Conservation (phyloP, 1,140 invertebrate species). For the Campoletis sonorensis region DNA sequence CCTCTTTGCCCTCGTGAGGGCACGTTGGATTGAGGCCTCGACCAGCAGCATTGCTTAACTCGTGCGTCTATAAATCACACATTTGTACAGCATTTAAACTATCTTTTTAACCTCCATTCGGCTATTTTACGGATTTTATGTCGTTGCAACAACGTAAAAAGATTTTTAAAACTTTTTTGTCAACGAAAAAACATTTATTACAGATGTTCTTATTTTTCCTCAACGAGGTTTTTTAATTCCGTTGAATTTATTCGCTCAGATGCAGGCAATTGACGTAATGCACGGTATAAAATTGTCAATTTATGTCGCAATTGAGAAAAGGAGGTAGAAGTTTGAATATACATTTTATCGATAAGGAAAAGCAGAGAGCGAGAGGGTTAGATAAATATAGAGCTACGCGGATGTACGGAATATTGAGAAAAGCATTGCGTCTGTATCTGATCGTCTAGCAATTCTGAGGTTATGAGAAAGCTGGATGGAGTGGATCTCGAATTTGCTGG, state of each 20-base stretch:
- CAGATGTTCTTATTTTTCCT: background rate
- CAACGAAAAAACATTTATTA: too few species aligned
- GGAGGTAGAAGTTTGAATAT: too few species aligned
- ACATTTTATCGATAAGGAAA: background rate
- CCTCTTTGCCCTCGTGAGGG: constrained; percentile 47
- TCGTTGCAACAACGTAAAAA: too few species aligned
- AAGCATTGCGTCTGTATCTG: background rate
- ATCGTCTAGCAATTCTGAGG: constrained; percentile 19
- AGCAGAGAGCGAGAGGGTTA: background rate
- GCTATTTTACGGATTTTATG: too few species aligned
- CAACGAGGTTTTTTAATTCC: background rate
- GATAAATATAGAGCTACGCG: background rate
- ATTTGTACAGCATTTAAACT: background rate
- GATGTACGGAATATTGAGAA: background rate
- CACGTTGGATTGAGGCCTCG: constrained; percentile 47
- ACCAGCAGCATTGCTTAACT: constrained; percentile 39
- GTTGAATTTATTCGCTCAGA: background rate
- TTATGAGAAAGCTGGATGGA: background rate
- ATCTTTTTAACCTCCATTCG: constrained; percentile 66
- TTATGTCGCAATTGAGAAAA: background rate
- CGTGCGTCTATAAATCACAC: background rate
- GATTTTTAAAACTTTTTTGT: too few species aligned
- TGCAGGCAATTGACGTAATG: background rate
- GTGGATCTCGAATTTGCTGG: constrained; percentile 33
- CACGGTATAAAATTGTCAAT: background rate